Conservation (phyloP, 2,113 vertebrate species). For the Apistogramma diplotaenia region DNA sequence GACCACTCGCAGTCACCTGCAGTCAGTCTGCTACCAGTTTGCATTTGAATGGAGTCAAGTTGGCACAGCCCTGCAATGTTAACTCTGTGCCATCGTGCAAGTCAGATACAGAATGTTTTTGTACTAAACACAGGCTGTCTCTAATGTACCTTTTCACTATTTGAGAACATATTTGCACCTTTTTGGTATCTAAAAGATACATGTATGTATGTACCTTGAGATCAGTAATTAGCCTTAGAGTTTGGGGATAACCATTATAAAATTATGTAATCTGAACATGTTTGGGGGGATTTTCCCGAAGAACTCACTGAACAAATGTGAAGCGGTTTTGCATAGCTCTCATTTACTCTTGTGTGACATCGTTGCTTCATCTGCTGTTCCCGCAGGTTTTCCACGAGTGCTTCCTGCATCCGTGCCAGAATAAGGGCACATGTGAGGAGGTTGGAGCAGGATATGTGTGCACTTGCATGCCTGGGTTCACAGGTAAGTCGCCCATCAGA, state of each 20-base stretch:
- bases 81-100: neutral
- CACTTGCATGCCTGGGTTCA: slow-evolving; percentile 81
- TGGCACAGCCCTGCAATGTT: neutral
- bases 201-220: neutral
- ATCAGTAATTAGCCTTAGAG: neutral
- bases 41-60: neutral
- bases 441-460: slow-evolving; percentile 91
- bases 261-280: neutral
- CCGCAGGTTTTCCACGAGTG: slow-evolving; percentile 94
- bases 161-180: neutral
- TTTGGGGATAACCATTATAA: neutral
- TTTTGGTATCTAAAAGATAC: neutral
- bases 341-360: neutral
- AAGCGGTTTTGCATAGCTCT: neutral
- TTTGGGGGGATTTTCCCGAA: neutral
- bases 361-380: neutral
- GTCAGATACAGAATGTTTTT: neutral
- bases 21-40: neutral
- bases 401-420: slow-evolving; percentile 92
- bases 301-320: neutral
- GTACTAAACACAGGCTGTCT: neutral
- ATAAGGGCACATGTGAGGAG: slow-evolving; percentile 92
- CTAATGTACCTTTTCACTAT: neutral
- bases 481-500: slow-evolving; percentile 62
- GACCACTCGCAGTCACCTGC: neutral